These are phyloP conservation scores for Pyrgus malvae DNA, from an alignment of 2,888 invertebrate genomes.

Conservation along the genomic window DNA sequence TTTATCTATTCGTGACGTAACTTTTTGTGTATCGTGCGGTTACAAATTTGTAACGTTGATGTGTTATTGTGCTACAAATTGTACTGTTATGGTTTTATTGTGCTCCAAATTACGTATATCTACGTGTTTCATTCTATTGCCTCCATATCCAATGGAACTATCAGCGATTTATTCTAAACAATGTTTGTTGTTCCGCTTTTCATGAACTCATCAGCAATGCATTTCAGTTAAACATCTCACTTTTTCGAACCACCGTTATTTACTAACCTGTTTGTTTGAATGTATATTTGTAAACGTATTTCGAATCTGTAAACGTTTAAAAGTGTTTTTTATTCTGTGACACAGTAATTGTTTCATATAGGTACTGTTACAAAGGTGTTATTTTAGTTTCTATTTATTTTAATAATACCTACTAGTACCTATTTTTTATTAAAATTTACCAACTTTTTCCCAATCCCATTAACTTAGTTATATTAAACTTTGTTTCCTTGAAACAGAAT, in stretches of 20 bases:
- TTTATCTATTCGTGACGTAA: constrained; percentile 53
- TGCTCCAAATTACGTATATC: constrained; percentile 33
- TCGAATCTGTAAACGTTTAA: too few species aligned
- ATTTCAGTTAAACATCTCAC: not conserved
- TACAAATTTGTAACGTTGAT: constrained; percentile 49
- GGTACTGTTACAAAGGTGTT: too few species aligned
- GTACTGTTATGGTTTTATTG: constrained; percentile 46
- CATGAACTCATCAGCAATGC: not conserved
- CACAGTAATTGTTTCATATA: too few species aligned
- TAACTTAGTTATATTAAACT: too few species aligned
- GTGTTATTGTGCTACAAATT: constrained; percentile 53
- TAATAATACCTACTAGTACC: too few species aligned
- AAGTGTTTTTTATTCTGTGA: too few species aligned
- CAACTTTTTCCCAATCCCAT: too few species aligned
- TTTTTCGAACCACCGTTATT: not conserved
- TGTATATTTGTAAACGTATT: too few species aligned
- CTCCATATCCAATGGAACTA: not conserved
- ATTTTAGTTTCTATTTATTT: too few species aligned
- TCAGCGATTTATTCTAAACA: constrained; percentile 26
- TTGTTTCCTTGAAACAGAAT: too few species aligned
- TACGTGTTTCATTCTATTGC: constrained; percentile 15
- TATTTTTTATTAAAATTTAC: too few species aligned
- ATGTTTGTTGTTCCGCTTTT: constrained; percentile 36
- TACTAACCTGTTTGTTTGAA: too few species aligned
- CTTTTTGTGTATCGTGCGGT: constrained; percentile 49